phyloP scores from a whole-genome alignment of 2,797 vertebrate species.

The Halcyon chelicuti region DNA sequence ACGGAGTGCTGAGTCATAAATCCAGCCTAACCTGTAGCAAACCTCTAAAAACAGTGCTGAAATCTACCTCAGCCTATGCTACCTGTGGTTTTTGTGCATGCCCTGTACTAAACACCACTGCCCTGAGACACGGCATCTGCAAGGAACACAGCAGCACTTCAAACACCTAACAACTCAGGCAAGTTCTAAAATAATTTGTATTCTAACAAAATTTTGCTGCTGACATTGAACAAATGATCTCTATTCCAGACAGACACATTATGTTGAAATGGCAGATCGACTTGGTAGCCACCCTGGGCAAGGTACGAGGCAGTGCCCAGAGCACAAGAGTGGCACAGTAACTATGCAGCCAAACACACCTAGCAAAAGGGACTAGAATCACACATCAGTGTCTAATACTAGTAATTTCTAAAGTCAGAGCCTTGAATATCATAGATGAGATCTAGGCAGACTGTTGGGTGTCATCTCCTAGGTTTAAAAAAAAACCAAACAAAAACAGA shows the following conservation, averaged over 20 bases:
- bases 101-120: background rate
- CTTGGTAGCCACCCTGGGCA: background rate
- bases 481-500: background rate
- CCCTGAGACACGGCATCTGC: background rate
- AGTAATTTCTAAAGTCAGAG: background rate
- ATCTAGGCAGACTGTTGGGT: background rate
- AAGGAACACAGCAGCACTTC: background rate
- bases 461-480: background rate
- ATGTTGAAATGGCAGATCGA: background rate
- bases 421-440: background rate
- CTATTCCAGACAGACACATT: background rate
- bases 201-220: background rate
- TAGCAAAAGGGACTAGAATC: background rate
- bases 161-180: background rate
- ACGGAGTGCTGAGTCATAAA: slow-evolving; percentile 62
- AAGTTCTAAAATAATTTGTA: background rate
- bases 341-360: background rate
- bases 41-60: background rate
- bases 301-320: background rate
- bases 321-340: background rate
- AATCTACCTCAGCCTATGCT: background rate
- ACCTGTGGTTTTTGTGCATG: rapidly evolving
- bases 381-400: background rate
- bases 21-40: slow-evolving; percentile 43
- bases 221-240: background rate